phyloP scores from a whole-genome alignment of 2,797 vertebrate genomes.

The Fistularia tabacaria region DNA sequence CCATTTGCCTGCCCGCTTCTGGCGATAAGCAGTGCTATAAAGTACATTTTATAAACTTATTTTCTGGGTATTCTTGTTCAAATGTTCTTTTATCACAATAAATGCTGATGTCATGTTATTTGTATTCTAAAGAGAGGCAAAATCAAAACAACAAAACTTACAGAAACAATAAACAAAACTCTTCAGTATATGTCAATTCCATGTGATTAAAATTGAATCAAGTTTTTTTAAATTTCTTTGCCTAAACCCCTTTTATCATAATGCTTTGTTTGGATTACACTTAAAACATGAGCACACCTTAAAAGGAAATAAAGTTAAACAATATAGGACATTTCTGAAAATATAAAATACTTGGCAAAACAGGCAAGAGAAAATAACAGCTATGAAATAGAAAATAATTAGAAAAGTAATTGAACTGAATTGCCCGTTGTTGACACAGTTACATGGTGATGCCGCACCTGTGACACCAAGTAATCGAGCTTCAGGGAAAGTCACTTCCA shows the following conservation, averaged over 20 bases:
- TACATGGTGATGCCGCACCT: constrained; percentile 5
- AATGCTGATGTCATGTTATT: background rate
- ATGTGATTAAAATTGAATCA: too few relatives aligned
- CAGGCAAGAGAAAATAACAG: background rate
- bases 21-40: background rate
- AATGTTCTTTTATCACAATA: constrained; percentile 3
- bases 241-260: background rate
- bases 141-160: constrained; percentile 12
- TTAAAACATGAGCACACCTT: constrained; percentile 17
- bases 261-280: constrained; percentile 12
- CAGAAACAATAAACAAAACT: background rate
- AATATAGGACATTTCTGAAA: constrained; percentile 3
- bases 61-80: constrained; percentile 7
- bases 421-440: constrained; percentile 6
- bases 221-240: too few relatives aligned
- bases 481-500: constrained; percentile 87
- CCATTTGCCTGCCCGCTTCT: too few relatives aligned
- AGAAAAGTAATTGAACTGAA: background rate
- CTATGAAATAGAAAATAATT: background rate
- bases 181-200: too few relatives aligned
- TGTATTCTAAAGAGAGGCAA: background rate
- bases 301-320: constrained; percentile 30
- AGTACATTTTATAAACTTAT: background rate
- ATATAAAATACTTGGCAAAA: constrained; percentile 36
- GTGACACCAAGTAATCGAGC: background rate